Conservation (phyloP, 2,888 invertebrate species). For the Drosophila prostipennis region DNA sequence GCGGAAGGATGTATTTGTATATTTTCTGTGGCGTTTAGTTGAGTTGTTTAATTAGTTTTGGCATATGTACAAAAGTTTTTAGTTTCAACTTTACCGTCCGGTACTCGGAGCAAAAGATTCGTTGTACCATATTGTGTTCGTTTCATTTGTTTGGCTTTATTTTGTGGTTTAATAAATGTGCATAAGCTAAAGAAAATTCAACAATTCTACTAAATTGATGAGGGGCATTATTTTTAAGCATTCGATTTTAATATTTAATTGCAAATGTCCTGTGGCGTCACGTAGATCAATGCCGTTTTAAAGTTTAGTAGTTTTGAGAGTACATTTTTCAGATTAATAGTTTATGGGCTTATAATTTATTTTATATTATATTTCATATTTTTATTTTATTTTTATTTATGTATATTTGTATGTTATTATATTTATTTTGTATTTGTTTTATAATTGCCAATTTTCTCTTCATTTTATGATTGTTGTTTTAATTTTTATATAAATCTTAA, state of each 20-base stretch:
- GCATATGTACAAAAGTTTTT: slow-evolving; percentile 48
- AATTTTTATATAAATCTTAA: background rate
- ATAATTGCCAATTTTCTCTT: too few relatives aligned
- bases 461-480: background rate
- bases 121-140: slow-evolving; percentile 11
- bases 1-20: slow-evolving; percentile 3
- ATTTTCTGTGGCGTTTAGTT: slow-evolving; percentile 19
- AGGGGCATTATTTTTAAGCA: background rate
- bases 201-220: slow-evolving; percentile 18
- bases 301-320: too few relatives aligned
- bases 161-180: slow-evolving; percentile 26
- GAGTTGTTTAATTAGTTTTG: slow-evolving; percentile 40
- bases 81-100: slow-evolving; percentile 38
- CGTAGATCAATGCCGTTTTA: background rate
- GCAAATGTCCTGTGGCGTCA: background rate
- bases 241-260: background rate
- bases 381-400: too few relatives aligned
- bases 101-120: slow-evolving; percentile 4
- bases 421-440: too few relatives aligned
- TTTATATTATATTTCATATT: too few relatives aligned
- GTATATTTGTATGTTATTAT: too few relatives aligned
- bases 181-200: slow-evolving; percentile 39
- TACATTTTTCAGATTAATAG: too few relatives aligned
- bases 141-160: slow-evolving; percentile 8
- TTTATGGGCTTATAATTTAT: too few relatives aligned